Base-by-base conservation (phyloP, 2,888 invertebrate genomes). In the Acleris literana region DNA sequence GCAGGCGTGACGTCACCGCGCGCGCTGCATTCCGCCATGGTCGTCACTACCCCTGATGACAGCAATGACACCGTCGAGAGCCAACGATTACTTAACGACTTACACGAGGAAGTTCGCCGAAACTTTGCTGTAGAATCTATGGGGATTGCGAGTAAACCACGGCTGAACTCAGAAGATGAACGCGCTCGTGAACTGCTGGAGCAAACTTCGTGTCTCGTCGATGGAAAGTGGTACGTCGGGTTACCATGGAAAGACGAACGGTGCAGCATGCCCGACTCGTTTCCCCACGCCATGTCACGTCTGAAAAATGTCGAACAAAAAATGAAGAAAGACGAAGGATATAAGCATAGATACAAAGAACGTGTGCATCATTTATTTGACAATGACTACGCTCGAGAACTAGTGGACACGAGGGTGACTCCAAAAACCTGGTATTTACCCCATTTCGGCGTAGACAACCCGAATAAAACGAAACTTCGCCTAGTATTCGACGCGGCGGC, bases 401-500 rank as follows among this genome's bases (percentile, higher is more conserved):
- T 63, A 68, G 63, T 54, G 59, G 55, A 61, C 9, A 33, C 33
- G 33, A 7, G 33, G 33, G 44, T 44, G 16, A 44, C 44, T 13
- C 44, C 16, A 5, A 44, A 44, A 44, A 44, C 44, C n/a, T 44
- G 44, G 44, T 44, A n/a, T 13, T 44, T 44, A n/a, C 44, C 44
- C 13, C 44, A 44, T n/a, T 44, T 44, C n/a, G 44, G 44, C 5
- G 44, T 44, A n/a, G 44, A 44, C 29, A 59, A 48, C 59, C 43
- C 52, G 61, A 64, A 57, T 59, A 51, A 22, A 60, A 68, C 62
- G 64, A 72, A 72, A 44, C 48, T 72, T 5, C 52, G 74, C 1
- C 46, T 74, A n/a, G 74, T 75, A 0, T 74, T 71, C 39, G 74
- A 74, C 44, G 71, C 71, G 3, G 75, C 75, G 0, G 69, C 68